Evolutionary conservation across 2,113 vertebrate genomes (phyloP).

Genomic region (Indicator maculatus): DNA sequence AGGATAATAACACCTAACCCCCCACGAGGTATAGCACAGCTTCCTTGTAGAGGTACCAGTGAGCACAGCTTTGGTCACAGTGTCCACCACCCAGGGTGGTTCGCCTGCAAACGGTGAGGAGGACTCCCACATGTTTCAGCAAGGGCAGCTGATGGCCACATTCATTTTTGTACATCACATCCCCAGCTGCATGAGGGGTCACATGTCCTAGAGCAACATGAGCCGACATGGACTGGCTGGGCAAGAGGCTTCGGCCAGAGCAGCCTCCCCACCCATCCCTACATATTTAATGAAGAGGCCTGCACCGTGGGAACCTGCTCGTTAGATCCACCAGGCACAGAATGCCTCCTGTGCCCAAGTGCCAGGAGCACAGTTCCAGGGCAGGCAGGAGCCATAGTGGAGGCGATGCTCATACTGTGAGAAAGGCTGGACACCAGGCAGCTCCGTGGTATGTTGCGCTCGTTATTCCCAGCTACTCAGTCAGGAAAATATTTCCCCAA

Average conservation of each 20-base stretch:
- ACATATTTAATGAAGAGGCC: constrained; percentile 73
- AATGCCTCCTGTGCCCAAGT: constrained; percentile 10
- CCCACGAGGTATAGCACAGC: background rate
- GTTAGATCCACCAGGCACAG: constrained; percentile 67
- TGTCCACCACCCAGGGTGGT: background rate
- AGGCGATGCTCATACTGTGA: rapidly evolving
- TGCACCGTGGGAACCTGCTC: constrained; percentile 61
- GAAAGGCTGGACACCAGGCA: background rate
- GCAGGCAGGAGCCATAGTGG: rapidly evolving
- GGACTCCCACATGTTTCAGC: rapidly evolving
- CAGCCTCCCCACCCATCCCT: constrained; percentile 39
- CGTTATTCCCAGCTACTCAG: background rate
- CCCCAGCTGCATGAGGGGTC: background rate
- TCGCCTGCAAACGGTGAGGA: background rate
- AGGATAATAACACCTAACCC: background rate
- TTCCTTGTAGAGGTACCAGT: background rate
- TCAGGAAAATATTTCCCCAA: constrained; percentile 1
- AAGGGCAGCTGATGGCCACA: background rate
- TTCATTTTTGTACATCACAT: background rate
- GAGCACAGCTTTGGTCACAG: background rate
- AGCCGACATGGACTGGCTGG: constrained; percentile 25
- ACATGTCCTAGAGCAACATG: background rate
- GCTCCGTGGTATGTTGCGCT: background rate
- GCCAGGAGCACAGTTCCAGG: background rate
- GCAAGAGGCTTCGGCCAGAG: constrained; percentile 10